A percentile compares a stretch with the other conserved stretches of the same genome.
These are phyloP conservation scores for Sebastes cheni DNA, from an alignment of 2,797 vertebrate species.

Conservation along the genomic window DNA sequence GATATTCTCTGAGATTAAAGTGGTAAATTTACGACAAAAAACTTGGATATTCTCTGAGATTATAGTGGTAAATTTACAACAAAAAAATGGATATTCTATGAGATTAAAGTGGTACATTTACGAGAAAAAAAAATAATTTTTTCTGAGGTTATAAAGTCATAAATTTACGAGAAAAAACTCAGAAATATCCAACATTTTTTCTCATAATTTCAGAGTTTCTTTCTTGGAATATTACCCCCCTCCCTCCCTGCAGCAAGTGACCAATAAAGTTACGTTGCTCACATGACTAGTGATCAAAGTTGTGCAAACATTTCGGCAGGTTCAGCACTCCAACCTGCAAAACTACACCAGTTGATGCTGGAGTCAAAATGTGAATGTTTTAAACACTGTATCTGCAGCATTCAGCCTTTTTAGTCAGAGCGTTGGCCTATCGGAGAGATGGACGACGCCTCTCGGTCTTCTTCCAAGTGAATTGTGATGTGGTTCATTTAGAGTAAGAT, in stretches of 20 bases:
- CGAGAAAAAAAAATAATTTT: no score
- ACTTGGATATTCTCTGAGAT: fast-evolving
- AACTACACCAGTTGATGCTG: background rate
- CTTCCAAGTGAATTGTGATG: background rate
- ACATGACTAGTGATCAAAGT: background rate
- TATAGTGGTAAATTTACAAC: no score
- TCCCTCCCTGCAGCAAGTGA: no score
- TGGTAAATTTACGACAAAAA: no score
- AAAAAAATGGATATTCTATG: no score
- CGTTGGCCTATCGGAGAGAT: background rate
- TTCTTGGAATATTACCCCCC: no score
- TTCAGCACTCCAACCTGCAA: background rate
- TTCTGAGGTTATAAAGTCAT: no score
- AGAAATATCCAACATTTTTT: no score
- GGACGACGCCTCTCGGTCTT: background rate
- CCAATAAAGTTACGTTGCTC: background rate
- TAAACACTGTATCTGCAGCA: background rate
- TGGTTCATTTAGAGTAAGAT: background rate
- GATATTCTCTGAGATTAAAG: no score
- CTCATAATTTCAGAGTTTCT: no score
- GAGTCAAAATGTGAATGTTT: background rate
- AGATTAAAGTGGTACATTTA: no score
- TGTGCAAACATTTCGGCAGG: background rate
- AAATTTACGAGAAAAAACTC: no score
- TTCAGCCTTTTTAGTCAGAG: background rate